These are phyloP conservation scores for Corythoichthys haematopterus DNA, from an alignment of 2,113 vertebrate genomes.

Conservation along the genomic window DNA sequence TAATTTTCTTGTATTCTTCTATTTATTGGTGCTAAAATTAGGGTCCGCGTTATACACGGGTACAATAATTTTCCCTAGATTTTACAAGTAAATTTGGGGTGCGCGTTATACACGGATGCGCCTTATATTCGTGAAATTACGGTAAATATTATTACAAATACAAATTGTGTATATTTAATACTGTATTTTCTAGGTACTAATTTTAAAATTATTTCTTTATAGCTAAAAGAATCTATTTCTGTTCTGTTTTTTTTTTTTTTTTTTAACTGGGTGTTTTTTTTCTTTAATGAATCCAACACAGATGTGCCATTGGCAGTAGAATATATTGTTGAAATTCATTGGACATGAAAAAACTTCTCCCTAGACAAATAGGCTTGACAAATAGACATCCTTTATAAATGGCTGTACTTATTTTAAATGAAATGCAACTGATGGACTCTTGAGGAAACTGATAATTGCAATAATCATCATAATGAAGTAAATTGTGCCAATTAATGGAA, in stretches of 20 bases:
- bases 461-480: conserved; percentile 41
- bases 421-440: conserved; percentile 43
- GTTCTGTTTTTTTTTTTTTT: conserved; percentile 2
- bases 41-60: too few species aligned
- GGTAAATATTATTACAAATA: too few species aligned
- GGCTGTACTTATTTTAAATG: conserved; percentile 26
- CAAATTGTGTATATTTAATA: too few species aligned
- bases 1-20: too few species aligned
- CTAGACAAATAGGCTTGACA: conserved; percentile 48
- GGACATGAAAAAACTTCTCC: conserved; percentile 37
- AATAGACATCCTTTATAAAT: conserved; percentile 35
- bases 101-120: too few species aligned
- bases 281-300: conserved; percentile 8
- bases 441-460: conserved; percentile 29
- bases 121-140: too few species aligned
- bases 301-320: conserved; percentile 48
- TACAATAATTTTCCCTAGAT: too few species aligned
- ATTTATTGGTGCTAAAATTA: too few species aligned
- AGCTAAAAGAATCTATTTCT: conserved; percentile 18
- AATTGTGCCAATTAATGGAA: background rate
- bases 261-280: background rate
- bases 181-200: too few species aligned
- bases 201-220: conserved; percentile 12
- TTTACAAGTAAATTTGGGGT: too few species aligned
- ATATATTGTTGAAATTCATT: conserved; percentile 47